A percentile compares a stretch with the other conserved stretches of the same genome.
phyloP scores from a whole-genome alignment of 2,113 vertebrate species.

The Excalfactoria chinensis region DNA sequence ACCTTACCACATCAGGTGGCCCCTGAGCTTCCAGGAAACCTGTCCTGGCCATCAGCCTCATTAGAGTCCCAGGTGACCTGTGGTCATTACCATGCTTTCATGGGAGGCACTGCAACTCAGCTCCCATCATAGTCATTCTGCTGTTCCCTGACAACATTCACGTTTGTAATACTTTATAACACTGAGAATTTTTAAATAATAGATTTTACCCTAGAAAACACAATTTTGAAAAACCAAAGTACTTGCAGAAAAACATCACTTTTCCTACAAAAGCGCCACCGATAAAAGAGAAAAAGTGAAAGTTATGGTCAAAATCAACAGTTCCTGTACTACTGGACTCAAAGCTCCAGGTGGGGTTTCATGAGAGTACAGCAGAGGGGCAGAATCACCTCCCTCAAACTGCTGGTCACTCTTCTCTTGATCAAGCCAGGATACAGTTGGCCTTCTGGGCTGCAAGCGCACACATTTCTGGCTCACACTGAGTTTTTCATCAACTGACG shows the following conservation, averaged over 20 bases:
- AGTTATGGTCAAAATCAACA: background rate
- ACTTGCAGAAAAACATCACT: background rate
- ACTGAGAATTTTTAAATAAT: background rate
- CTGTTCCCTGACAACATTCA: background rate
- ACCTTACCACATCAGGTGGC: too few relatives aligned
- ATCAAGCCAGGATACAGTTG: too few relatives aligned
- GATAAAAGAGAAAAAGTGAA: background rate
- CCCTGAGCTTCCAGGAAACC: rapidly evolving
- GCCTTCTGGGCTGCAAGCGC: too few relatives aligned
- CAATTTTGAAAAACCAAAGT: background rate
- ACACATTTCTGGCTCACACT: too few relatives aligned
- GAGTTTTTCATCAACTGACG: too few relatives aligned
- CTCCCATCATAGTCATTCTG: background rate
- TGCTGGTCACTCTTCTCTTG: too few relatives aligned
- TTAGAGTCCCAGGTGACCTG: rapidly evolving
- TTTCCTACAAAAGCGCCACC: background rate
- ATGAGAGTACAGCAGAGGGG: too few relatives aligned
- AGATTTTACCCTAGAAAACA: background rate
- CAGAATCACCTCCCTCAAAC: too few relatives aligned
- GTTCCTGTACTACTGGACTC: background rate
- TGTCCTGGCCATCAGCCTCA: rapidly evolving
- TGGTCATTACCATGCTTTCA: rapidly evolving
- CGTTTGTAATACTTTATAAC: background rate
- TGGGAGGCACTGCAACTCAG: rapidly evolving
- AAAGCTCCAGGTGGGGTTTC: too few relatives aligned